Evolutionary conservation across 2,888 invertebrate genomes (phyloP), one percentile per base, ranked within the genome.

Genomic region (Arctia plantaginis): DNA sequence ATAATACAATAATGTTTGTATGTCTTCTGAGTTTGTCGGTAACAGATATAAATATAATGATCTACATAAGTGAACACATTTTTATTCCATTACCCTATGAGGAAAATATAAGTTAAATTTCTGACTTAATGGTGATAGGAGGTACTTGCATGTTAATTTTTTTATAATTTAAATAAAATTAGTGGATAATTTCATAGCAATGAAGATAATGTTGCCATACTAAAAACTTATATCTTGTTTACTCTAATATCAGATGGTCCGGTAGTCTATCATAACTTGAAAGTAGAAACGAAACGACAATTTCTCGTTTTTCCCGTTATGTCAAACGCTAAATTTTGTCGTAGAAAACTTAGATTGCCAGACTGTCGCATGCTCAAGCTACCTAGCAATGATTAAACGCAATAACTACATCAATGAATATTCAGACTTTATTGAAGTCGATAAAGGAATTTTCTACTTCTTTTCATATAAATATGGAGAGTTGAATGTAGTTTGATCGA

Each of bases 321-420:
- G 44, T 44, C 67, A 67, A 67, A 67, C 30, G 20, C 44, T 41
- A 41, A 10, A 59, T 27, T 66, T 67, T 67, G 33, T 30, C 12
- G 7, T 6, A 35, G 20, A 35, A 35, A 51, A 62, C 18, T 62
- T 51, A 69, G 35, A 55, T 23, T 68, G 33, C 68, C n/a, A 51
- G 47, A 33, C 27, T 33, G 4, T 69, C n/a, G 23, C 23, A 68
- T 51, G 80, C 13, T 30, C 80, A 79, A 74, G 77, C 77, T 79
- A 81, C 82, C 86, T 82, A 84, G 84, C 86, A 88, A 86, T 85
- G 90, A 91, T 90, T 90, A 89, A 88, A 89, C 85, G 85, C 84
- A 85, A 87, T 87, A 69, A 86, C 85, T 73, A 80, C 77, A 79
- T 77, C 81, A 82, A 87, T 89, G 86, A 86, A 89, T 88, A 89